Percentiles rank a stretch among this genome's conserved stretches.
These are phyloP conservation scores for Apostichopus japonicus DNA, from an alignment of 35 echinoderm and acorn worm species.

Conservation along the genomic window DNA sequence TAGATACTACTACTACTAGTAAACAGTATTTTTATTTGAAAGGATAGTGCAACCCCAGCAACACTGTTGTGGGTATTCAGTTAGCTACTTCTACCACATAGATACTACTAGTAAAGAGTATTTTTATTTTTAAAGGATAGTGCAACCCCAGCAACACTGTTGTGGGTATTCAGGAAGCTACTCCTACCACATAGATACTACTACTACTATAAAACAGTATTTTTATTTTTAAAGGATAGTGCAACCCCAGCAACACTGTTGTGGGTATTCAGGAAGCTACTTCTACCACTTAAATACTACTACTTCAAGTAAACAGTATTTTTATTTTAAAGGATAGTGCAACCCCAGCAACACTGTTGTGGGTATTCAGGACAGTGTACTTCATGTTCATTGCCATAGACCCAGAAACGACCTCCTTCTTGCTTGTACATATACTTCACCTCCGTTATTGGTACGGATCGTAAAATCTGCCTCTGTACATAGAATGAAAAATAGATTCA, in stretches of 20 bases:
- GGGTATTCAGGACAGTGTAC: slow-evolving; percentile 64
- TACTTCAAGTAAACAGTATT: too few species aligned
- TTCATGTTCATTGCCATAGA: slow-evolving; percentile 59
- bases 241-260: slow-evolving; percentile 20
- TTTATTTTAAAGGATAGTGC: too few species aligned
- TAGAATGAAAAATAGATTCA: not conserved
- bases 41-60: too few species aligned
- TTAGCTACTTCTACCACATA: too few species aligned
- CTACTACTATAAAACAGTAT: not conserved
- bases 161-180: slow-evolving; percentile 3
- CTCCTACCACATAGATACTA: too few species aligned
- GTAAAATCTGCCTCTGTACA: slow-evolving; percentile 47
- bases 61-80: too few species aligned
- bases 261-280: too few species aligned
- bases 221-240: not conserved
- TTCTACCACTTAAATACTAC: too few species aligned
- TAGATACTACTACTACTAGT: too few species aligned
- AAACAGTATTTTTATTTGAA: too few species aligned
- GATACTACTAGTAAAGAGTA: not conserved
- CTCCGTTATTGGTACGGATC: slow-evolving; percentile 54
- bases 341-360: too few species aligned
- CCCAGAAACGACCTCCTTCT: slow-evolving; percentile 39
- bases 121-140: not conserved
- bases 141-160: too few species aligned
- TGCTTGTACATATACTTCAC: slow-evolving; percentile 50